phyloP scores from a whole-genome alignment of 2,797 vertebrate species.

The Taeniopygia guttata region DNA sequence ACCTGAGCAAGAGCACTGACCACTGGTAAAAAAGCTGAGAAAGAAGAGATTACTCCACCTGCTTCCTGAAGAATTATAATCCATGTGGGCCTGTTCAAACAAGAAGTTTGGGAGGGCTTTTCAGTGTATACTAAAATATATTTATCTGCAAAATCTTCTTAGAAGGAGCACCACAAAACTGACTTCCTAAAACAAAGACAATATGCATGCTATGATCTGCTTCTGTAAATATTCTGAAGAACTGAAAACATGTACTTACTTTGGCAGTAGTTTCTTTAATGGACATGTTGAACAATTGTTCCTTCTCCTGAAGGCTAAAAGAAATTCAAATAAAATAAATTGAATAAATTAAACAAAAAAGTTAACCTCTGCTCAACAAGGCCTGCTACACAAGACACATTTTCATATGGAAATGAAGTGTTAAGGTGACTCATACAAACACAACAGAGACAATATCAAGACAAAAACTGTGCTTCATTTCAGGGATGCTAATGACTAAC shows the following conservation, averaged over 20 bases:
- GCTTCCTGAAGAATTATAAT: background rate
- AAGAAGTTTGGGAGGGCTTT: background rate
- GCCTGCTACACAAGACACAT: background rate
- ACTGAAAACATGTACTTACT: slow-evolving; percentile 75
- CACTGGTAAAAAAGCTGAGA: background rate
- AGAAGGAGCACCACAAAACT: background rate
- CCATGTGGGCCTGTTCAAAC: background rate
- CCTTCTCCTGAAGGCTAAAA: slow-evolving; percentile 87
- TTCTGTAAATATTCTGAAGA: background rate
- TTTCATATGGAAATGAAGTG: background rate
- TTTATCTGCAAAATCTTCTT: background rate
- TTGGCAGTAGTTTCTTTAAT: slow-evolving; percentile 86
- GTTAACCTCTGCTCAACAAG: background rate
- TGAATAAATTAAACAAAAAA: background rate
- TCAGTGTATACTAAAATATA: background rate
- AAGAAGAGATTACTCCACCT: background rate
- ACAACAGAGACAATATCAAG: background rate
- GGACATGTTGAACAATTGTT: slow-evolving; percentile 77
- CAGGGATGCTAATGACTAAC: background rate
- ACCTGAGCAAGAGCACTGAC: background rate
- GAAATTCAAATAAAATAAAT: slow-evolving; percentile 43
- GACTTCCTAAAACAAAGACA: background rate
- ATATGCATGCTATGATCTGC: background rate
- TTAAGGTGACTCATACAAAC: background rate
- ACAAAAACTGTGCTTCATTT: background rate